These are phyloP conservation scores for Hyalella azteca DNA, from an alignment of 2,888 invertebrate genomes.

Conservation along the genomic window DNA sequence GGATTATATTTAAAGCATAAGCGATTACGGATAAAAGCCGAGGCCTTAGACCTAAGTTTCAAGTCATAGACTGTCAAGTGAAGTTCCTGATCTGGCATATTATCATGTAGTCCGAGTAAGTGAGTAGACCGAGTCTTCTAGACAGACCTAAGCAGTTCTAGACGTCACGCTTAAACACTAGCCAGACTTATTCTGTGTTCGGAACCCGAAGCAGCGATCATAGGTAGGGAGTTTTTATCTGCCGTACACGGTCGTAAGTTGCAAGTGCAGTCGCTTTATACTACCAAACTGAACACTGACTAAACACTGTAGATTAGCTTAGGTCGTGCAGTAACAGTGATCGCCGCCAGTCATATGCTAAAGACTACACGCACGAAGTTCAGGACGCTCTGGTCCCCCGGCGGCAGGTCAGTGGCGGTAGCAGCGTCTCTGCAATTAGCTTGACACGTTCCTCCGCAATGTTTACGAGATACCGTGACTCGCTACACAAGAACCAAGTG, in stretches of 20 bases:
- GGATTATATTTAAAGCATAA: no score
- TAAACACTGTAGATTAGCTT: slow-evolving; percentile 26
- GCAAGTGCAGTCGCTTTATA: slow-evolving; percentile 11
- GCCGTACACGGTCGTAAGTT: not conserved
- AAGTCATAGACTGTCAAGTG: not conserved
- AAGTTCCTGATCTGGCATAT: not conserved
- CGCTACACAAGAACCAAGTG: not conserved
- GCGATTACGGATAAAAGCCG: no score
- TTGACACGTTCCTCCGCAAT: not conserved
- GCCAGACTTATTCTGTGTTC: not conserved
- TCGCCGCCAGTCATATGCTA: slow-evolving; percentile 20
- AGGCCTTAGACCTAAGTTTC: not conserved
- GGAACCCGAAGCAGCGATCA: slow-evolving; percentile 6
- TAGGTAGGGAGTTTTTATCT: not conserved
- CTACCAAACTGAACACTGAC: slow-evolving; percentile 17
- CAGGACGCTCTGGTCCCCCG: no score
- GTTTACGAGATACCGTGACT: slow-evolving; percentile 24
- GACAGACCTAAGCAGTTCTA: not conserved
- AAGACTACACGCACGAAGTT: slow-evolving; percentile 10
- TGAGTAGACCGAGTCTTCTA: no score
- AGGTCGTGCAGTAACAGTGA: slow-evolving; percentile 29
- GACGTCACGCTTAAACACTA: slow-evolving; percentile 11
- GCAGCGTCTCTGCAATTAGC: slow-evolving; percentile 27
- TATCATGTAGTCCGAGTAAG: no score
- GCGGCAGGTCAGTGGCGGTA: not conserved